Percentiles rank a stretch among this genome's conserved stretches.
phyloP scores from a whole-genome alignment of 2,888 invertebrate species.

The Drosophila lutescens region DNA sequence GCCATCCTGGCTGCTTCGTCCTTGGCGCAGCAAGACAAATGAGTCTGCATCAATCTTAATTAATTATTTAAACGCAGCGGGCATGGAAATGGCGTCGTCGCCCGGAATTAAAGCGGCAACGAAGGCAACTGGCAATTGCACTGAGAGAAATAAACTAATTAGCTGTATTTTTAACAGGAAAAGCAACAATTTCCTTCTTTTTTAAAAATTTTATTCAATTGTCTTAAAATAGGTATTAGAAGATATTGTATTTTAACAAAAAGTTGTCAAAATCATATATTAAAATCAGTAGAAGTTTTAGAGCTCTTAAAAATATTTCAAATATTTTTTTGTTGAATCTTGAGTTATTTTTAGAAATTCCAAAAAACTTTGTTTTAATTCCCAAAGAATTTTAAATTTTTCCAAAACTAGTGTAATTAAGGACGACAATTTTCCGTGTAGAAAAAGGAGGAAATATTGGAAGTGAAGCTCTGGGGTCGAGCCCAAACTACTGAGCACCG shows the following conservation, averaged over 20 bases:
- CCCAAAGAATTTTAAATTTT: too few species aligned
- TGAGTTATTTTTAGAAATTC: too few species aligned
- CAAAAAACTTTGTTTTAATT: too few species aligned
- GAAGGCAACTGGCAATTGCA: conserved; percentile 23
- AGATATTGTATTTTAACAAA: too few species aligned
- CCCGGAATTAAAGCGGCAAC: conserved; percentile 68
- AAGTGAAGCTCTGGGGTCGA: conserved; percentile 48
- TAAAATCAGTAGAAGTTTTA: too few species aligned
- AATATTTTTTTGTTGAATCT: too few species aligned
- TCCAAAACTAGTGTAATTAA: background rate
- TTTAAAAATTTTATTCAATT: too few species aligned
- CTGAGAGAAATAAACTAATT: background rate
- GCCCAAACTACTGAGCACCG: conserved; percentile 45
- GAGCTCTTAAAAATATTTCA: too few species aligned
- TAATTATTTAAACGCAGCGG: conserved; percentile 80
- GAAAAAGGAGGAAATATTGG: conserved; percentile 8
- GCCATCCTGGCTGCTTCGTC: conserved; percentile 43
- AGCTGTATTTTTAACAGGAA: too few species aligned
- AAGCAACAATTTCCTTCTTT: too few species aligned
- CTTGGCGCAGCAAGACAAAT: conserved; percentile 74
- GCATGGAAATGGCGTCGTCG: conserved; percentile 73
- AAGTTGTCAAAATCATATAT: too few species aligned
- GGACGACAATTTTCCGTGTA: background rate
- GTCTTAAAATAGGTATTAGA: too few species aligned
- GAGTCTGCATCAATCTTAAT: conserved; percentile 81